phyloP scores from a whole-genome alignment of 2,113 vertebrate species.

The Pelusios castaneus region DNA sequence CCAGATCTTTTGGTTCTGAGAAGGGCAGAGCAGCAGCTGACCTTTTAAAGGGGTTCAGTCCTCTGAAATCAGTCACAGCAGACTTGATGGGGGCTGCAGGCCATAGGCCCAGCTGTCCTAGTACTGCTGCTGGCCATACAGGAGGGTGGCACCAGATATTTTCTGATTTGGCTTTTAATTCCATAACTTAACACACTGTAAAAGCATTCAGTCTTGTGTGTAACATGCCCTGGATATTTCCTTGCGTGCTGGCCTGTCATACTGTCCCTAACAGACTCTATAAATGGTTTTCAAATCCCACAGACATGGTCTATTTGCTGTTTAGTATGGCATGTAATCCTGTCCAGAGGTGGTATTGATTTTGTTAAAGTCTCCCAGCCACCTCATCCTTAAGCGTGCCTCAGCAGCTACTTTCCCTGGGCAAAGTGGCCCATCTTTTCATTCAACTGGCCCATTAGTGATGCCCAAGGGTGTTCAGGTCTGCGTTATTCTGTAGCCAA shows the following conservation, averaged over 20 bases:
- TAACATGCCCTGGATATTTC: slow-evolving; percentile 18
- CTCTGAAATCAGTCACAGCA: neutral
- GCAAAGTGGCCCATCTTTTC: slow-evolving; percentile 23
- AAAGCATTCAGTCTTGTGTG: neutral
- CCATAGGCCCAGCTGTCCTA: neutral
- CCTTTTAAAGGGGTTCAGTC: neutral
- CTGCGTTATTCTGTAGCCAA: neutral
- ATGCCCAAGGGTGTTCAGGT: neutral
- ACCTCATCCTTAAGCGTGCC: slow-evolving; percentile 50
- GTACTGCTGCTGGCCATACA: neutral
- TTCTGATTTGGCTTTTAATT: slow-evolving; percentile 43
- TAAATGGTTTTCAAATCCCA: slow-evolving; percentile 78
- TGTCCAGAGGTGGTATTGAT: slow-evolving; percentile 80
- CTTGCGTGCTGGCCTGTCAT: slow-evolving; percentile 54
- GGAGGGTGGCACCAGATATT: neutral
- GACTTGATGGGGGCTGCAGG: neutral
- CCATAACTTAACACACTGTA: slow-evolving; percentile 49
- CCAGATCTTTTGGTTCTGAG: neutral
- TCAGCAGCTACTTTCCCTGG: slow-evolving; percentile 42
- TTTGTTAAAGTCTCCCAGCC: slow-evolving; percentile 76
- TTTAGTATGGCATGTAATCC: slow-evolving; percentile 82
- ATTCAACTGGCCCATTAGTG: neutral
- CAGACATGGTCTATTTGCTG: slow-evolving; percentile 83
- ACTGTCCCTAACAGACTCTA: slow-evolving; percentile 73
- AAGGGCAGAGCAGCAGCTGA: neutral